Percentiles rank a stretch among this genome's conserved stretches.
Conservation (phyloP, 2,888 invertebrate genomes). For the Malachius bipustulatus region DNA sequence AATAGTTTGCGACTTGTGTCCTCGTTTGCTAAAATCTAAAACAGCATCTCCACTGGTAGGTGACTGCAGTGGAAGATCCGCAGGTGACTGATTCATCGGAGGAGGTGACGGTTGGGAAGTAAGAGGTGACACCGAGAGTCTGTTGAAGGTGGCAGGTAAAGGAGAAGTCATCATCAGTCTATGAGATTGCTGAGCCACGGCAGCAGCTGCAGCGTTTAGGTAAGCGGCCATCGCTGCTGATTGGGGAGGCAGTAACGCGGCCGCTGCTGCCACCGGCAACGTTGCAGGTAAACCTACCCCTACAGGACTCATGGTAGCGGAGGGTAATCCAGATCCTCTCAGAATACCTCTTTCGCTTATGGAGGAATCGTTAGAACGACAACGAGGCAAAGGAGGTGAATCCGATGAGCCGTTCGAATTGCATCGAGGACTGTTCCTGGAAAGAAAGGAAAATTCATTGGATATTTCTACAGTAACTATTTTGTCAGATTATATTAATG, state of each 20-base stretch:
- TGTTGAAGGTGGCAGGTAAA: slow-evolving; percentile 35
- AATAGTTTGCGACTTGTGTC: slow-evolving; percentile 19
- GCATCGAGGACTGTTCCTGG: slow-evolving; percentile 74
- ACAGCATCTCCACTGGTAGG: slow-evolving; percentile 46
- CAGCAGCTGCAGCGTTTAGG: slow-evolving; percentile 50
- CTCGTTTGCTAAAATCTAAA: slow-evolving; percentile 69
- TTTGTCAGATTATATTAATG: too few species aligned
- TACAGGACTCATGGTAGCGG: slow-evolving; percentile 52
- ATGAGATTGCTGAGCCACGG: slow-evolving; percentile 60
- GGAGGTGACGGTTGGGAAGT: slow-evolving; percentile 57
- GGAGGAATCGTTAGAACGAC: slow-evolving; percentile 67
- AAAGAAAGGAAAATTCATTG: slow-evolving; percentile 38
- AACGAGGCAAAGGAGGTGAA: slow-evolving; percentile 56
- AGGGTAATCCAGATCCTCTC: slow-evolving; percentile 41
- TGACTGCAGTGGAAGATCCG: slow-evolving; percentile 44
- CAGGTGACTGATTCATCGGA: slow-evolving; percentile 29
- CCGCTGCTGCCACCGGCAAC: slow-evolving; percentile 51
- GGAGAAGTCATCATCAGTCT: slow-evolving; percentile 58
- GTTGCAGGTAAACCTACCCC: slow-evolving; percentile 55
- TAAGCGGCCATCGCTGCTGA: slow-evolving; percentile 76
- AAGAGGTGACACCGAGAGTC: slow-evolving; percentile 54
- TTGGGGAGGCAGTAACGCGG: slow-evolving; percentile 60
- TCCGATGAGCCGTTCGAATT: slow-evolving; percentile 66
- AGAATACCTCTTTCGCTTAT: slow-evolving; percentile 49
- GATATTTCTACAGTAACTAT: too few species aligned